phyloP scores from a whole-genome alignment of 2,888 invertebrate species.

The Hirtodrosophila histrioides region DNA sequence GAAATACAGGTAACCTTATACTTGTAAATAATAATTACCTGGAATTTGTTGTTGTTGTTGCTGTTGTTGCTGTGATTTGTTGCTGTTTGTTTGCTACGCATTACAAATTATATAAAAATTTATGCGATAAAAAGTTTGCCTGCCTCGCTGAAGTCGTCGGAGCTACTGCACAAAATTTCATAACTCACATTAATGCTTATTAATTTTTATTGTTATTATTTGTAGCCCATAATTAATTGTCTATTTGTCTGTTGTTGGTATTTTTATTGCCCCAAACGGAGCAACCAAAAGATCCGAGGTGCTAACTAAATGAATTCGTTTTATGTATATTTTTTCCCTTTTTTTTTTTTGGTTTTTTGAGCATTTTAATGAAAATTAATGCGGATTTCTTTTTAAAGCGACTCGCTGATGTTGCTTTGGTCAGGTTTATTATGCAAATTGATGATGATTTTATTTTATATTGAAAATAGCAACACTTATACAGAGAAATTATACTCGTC shows the following conservation, averaged over 20 bases:
- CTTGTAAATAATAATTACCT: conserved; percentile 61
- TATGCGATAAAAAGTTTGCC: conserved; percentile 64
- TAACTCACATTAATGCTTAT: conserved; percentile 77
- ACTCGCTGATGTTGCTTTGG: conserved; percentile 12
- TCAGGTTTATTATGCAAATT: conserved; percentile 62
- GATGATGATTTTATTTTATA: conserved; percentile 39
- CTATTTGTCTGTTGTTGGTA: conserved; percentile 65
- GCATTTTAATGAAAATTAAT: conserved; percentile 49
- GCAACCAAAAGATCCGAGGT: conserved; percentile 50
- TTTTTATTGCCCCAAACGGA: conserved; percentile 46
- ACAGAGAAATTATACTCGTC: conserved; percentile 21
- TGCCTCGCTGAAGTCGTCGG: conserved; percentile 5
- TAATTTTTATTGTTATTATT: conserved; percentile 78
- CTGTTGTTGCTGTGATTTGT: conserved; percentile 51
- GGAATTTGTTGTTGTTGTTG: conserved; percentile 27
- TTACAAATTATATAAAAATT: conserved; percentile 53
- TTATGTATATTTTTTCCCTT: conserved; percentile 27
- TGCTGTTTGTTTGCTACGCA: conserved; percentile 17
- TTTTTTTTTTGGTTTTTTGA: conserved; percentile 7
- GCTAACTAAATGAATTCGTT: conserved; percentile 75
- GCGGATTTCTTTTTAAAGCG: conserved; percentile 21
- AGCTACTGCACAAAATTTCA: conserved; percentile 64
- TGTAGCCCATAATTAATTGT: conserved; percentile 77
- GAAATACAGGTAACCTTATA: conserved; percentile 21
- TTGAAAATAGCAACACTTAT: conserved; percentile 55